Evolutionary conservation across 2,888 invertebrate species (phyloP).

Genomic region (Ptilodon capucinus): DNA sequence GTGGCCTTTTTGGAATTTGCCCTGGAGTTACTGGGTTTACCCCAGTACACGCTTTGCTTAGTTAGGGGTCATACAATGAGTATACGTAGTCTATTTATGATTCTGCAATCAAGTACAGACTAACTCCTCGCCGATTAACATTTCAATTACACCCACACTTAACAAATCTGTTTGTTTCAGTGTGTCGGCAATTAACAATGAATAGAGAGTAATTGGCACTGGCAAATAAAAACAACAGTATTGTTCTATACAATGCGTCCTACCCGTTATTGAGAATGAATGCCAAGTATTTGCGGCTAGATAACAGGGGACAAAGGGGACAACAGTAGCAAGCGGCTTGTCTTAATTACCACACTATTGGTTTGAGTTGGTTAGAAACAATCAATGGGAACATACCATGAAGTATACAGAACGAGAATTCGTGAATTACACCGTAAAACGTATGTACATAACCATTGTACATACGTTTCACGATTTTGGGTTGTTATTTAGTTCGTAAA

Average conservation of each 20-base stretch:
- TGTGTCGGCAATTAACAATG: background rate
- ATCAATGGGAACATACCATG: background rate
- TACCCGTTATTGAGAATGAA: slow-evolving; percentile 10
- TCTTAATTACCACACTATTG: background rate
- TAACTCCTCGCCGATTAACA: background rate
- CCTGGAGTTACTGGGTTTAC: no score
- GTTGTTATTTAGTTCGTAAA: no score
- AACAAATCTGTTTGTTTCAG: background rate
- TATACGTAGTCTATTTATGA: no score
- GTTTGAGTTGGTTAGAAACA: background rate
- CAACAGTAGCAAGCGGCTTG: background rate
- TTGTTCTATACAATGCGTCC: slow-evolving; percentile 18
- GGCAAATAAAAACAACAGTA: slow-evolving; percentile 13
- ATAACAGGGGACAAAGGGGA: slow-evolving; percentile 1
- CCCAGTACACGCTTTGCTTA: no score
- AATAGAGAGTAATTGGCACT: slow-evolving; percentile 2
- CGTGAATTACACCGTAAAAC: no score
- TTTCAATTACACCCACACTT: background rate
- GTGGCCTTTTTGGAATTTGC: no score
- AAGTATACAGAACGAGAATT: background rate
- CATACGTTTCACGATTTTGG: no score
- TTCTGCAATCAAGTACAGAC: no score
- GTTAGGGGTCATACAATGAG: no score
- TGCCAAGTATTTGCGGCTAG: slow-evolving; percentile 1
- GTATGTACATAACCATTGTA: no score